phyloP scores from a whole-genome alignment of 2,888 invertebrate species.

The Ernsta delagoae region DNA sequence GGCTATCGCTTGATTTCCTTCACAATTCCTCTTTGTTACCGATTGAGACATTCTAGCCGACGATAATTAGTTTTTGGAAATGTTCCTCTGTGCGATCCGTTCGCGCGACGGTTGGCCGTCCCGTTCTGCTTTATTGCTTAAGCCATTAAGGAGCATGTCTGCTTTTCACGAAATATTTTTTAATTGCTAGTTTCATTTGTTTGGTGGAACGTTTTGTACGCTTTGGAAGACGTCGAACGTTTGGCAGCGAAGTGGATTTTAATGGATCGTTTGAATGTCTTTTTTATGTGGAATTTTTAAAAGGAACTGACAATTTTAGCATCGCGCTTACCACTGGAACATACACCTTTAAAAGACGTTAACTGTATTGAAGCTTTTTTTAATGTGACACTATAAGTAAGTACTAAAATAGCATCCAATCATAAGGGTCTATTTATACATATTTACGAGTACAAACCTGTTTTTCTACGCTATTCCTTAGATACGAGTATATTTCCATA shows the following conservation, averaged over 20 bases:
- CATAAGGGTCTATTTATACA: too few species aligned
- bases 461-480: too few species aligned
- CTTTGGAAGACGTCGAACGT: neutral
- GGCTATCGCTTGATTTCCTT: constrained; percentile 29
- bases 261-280: neutral
- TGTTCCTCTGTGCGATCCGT: constrained; percentile 13
- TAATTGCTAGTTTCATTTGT: constrained; percentile 28
- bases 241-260: constrained; percentile 1
- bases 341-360: too few species aligned
- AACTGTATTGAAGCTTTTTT: too few species aligned
- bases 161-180: constrained; percentile 29
- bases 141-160: constrained; percentile 21
- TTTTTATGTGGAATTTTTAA: too few species aligned
- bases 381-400: too few species aligned
- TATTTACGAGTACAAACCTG: too few species aligned
- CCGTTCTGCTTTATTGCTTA: constrained; percentile 29
- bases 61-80: constrained; percentile 35
- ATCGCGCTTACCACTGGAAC: too few species aligned
- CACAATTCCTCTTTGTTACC: constrained; percentile 28
- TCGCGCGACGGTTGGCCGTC: neutral
- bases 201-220: constrained; percentile 10
- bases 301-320: too few species aligned
- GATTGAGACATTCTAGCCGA: constrained; percentile 33
- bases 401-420: too few species aligned
- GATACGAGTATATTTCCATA: too few species aligned